Evolutionary conservation across 2,888 invertebrate species (phyloP).

Genomic region (Elmis aenea): DNA sequence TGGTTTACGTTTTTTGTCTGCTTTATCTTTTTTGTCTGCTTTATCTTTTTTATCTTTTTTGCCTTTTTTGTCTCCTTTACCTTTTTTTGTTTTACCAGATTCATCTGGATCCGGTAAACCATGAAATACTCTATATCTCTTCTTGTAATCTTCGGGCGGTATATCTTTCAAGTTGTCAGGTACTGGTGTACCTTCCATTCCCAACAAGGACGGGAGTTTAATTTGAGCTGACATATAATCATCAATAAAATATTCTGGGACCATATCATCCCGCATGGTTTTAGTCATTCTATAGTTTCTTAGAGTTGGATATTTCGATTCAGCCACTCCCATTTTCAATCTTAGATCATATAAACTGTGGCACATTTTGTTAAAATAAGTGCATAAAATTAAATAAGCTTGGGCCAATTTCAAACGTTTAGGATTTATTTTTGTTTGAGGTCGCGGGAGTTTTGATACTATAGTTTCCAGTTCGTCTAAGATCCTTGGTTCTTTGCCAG

Average conservation of each 20-base stretch:
- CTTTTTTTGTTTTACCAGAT: slow-evolving; percentile 2
- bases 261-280: too few species aligned
- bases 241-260: too few species aligned
- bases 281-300: too few species aligned
- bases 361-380: slow-evolving; percentile 23
- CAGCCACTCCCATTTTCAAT: neutral
- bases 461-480: slow-evolving; percentile 19
- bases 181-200: slow-evolving; percentile 17
- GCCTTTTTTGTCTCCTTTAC: slow-evolving; percentile 3
- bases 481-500: slow-evolving; percentile 4
- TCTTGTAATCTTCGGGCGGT: slow-evolving; percentile 17
- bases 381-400: slow-evolving; percentile 22
- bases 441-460: slow-evolving; percentile 21
- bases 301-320: too few species aligned
- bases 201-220: neutral
- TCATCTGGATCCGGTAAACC: slow-evolving; percentile 11
- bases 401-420: slow-evolving; percentile 11
- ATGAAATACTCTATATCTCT: slow-evolving; percentile 19
- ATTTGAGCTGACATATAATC: too few species aligned
- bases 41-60: slow-evolving; percentile 10
- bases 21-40: slow-evolving; percentile 11
- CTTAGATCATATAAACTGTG: slow-evolving; percentile 15
- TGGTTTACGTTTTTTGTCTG: slow-evolving; percentile 5
- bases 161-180: slow-evolving; percentile 18
- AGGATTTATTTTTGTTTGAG: slow-evolving; percentile 8